phyloP scores from a whole-genome alignment of 2,797 vertebrate species.

The Enteromius unitaeniatus region DNA sequence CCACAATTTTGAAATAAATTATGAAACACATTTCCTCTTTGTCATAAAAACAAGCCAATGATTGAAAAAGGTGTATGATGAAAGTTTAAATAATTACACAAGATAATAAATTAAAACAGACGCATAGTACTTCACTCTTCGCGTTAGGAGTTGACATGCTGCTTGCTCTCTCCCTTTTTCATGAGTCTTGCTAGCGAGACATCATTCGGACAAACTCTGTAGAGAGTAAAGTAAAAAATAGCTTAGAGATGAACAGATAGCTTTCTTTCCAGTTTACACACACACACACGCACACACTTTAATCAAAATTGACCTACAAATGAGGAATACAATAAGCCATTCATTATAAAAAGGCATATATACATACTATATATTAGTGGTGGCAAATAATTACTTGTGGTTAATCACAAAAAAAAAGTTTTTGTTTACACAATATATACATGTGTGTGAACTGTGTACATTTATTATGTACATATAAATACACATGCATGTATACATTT shows the following conservation, averaged over 20 bases:
- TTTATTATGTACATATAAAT: no score
- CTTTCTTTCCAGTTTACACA: background rate
- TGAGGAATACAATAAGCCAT: no score
- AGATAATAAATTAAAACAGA: background rate
- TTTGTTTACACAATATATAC: no score
- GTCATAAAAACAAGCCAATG: constrained; percentile 2
- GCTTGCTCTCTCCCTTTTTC: background rate
- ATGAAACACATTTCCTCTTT: constrained; percentile 1
- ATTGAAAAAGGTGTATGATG: constrained; percentile 17
- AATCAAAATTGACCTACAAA: no score
- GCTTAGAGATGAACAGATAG: background rate
- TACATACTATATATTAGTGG: no score
- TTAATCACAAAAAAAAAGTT: no score
- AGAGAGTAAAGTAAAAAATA: constrained; percentile 44
- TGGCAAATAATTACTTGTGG: no score
- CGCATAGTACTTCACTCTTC: constrained; percentile 10
- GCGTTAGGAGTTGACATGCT: constrained; percentile 11
- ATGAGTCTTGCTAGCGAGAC: constrained; percentile 74
- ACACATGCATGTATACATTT: no score
- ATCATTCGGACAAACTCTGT: constrained; percentile 85
- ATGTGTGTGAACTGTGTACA: no score
- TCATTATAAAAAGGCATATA: no score
- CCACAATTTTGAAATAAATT: background rate
- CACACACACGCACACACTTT: no score
- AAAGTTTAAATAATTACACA: constrained; percentile 8